A percentile compares a stretch with the other conserved stretches of the same genome.
Conservation (phyloP, 2,113 vertebrate species). For the Uria aalge region DNA sequence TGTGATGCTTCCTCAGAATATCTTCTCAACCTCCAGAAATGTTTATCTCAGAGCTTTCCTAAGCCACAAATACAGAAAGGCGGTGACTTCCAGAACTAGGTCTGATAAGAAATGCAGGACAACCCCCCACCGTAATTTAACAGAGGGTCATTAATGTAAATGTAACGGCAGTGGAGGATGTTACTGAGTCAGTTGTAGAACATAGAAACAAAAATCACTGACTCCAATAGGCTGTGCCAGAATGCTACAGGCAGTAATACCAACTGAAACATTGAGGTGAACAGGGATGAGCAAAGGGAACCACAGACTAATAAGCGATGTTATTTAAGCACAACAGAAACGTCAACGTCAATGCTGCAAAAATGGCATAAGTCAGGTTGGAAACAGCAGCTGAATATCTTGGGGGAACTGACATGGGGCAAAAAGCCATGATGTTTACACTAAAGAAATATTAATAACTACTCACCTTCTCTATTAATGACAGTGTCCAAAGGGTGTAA, state of each 20-base stretch:
- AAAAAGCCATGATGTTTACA: not conserved
- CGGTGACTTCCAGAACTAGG: not conserved
- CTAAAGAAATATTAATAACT: not conserved
- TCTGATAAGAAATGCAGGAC: not conserved
- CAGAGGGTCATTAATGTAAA: not conserved
- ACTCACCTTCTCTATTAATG: not conserved
- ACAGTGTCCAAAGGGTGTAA: not conserved
- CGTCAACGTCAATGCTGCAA: not conserved
- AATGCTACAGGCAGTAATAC: slow-evolving; percentile 10
- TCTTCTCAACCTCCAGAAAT: not conserved
- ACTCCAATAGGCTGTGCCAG: not conserved
- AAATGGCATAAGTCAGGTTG: not conserved
- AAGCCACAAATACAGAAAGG: not conserved
- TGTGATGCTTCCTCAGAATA: not conserved
- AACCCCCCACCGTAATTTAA: not conserved
- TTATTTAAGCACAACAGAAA: not conserved
- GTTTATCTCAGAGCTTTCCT: not conserved
- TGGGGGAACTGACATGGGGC: not conserved
- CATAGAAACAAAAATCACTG: slow-evolving; percentile 16
- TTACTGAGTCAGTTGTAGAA: not conserved
- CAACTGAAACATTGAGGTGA: slow-evolving; percentile 43
- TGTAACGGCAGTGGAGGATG: not conserved
- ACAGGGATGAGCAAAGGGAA: not conserved
- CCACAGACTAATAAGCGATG: not conserved
- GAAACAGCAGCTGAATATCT: not conserved